These are phyloP conservation scores for Scarus forsteni DNA, from an alignment of 2,797 vertebrate species.

Conservation along the genomic window DNA sequence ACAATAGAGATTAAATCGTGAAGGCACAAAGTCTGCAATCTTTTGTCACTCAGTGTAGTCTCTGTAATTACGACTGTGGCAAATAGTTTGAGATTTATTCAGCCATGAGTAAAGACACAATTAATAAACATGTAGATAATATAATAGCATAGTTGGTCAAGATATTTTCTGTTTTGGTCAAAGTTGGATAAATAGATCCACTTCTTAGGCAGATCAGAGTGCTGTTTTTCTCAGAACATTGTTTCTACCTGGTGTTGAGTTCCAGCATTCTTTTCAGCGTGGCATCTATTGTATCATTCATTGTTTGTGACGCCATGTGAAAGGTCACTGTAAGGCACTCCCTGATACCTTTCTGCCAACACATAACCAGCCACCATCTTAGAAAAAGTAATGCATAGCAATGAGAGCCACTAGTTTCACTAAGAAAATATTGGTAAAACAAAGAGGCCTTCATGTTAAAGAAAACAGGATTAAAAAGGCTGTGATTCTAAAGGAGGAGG, in stretches of 20 bases:
- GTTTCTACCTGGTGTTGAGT: conserved; percentile 21
- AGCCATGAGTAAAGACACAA: too few species aligned
- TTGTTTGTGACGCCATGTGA: conserved; percentile 34
- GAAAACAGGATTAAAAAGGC: neutral
- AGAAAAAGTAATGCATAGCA: neutral
- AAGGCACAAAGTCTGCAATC: too few species aligned
- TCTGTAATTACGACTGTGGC: too few species aligned
- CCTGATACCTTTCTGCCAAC: conserved; percentile 42
- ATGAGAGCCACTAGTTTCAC: neutral
- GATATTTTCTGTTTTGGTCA: neutral
- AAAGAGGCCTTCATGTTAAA: neutral
- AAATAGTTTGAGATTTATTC: too few species aligned
- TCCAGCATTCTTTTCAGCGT: conserved; percentile 60
- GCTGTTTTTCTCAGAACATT: conserved; percentile 4
- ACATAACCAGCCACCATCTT: neutral
- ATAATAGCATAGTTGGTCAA: too few species aligned
- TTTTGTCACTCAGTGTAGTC: too few species aligned
- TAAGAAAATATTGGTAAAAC: too few species aligned
- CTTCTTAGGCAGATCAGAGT: neutral
- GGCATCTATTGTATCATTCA: neutral
- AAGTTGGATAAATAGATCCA: neutral
- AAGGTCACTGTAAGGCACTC: conserved; percentile 52
- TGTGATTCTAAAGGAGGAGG: neutral
- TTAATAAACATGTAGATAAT: too few species aligned
- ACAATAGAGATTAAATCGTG: too few species aligned